A percentile compares a stretch with the other conserved stretches of the same genome.
phyloP scores from a whole-genome alignment of 2,797 vertebrate species.

The Mycteria americana region DNA sequence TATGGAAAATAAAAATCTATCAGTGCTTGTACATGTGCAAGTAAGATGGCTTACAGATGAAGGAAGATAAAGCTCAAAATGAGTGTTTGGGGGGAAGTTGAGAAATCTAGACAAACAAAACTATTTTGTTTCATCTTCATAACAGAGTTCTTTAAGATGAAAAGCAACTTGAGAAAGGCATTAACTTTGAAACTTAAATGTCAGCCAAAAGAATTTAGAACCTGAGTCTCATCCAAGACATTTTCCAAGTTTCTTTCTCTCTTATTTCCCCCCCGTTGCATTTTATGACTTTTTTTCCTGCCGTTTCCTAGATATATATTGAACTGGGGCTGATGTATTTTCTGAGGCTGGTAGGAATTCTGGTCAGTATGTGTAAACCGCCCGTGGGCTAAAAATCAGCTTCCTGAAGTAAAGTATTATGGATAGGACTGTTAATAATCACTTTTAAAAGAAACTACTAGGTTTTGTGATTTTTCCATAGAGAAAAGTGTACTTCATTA shows the following conservation, averaged over 20 bases:
- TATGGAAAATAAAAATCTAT: conserved; percentile 40
- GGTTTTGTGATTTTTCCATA: conserved; percentile 26
- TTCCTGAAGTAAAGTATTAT: not conserved
- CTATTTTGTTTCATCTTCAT: conserved; percentile 37
- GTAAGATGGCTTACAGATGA: not conserved
- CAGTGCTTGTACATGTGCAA: not conserved
- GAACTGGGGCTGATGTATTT: conserved; percentile 3
- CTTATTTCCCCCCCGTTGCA: conserved; percentile 27
- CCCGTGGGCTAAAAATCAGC: not conserved
- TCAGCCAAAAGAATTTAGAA: conserved; percentile 47
- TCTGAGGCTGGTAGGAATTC: not conserved
- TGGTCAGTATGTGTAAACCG: not conserved
- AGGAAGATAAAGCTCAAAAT: not conserved
- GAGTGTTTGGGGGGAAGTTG: not conserved
- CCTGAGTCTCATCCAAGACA: conserved; percentile 26
- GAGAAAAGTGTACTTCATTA: conserved; percentile 9
- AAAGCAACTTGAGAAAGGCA: conserved; percentile 47
- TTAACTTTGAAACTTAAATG: conserved; percentile 56
- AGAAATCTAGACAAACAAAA: conserved; percentile 56
- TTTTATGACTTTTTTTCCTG: conserved; percentile 2
- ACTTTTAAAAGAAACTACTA: not conserved
- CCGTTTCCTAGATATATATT: not conserved
- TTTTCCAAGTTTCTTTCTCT: conserved; percentile 11
- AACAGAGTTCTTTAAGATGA: conserved; percentile 37
- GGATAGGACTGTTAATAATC: not conserved